Percentiles rank a stretch among this genome's conserved stretches.
These are phyloP conservation scores for Salvelinus fontinalis DNA, from an alignment of 2,113 vertebrate genomes.

Conservation along the genomic window DNA sequence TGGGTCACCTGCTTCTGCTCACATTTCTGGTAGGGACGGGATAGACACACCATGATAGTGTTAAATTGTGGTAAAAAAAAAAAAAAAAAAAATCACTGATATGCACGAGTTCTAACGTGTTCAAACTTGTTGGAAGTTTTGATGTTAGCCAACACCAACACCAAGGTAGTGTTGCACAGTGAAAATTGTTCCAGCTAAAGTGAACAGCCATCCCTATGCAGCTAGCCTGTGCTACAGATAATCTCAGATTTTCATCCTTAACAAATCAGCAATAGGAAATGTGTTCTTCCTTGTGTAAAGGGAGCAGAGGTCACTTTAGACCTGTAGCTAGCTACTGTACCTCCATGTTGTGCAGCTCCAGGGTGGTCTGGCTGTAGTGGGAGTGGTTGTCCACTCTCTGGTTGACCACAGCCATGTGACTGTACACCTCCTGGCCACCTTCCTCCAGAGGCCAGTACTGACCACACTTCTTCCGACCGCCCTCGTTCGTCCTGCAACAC, in stretches of 20 bases:
- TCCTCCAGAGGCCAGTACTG: slow-evolving; percentile 97
- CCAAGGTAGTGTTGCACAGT: too few species aligned
- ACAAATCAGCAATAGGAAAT: background rate
- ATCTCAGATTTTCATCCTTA: too few species aligned
- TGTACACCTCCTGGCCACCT: slow-evolving; percentile 85
- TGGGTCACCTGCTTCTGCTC: slow-evolving; percentile 92
- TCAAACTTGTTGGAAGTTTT: too few species aligned
- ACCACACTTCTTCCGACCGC: slow-evolving; percentile 91
- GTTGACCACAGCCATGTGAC: slow-evolving; percentile 89
- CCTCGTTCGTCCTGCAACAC: slow-evolving; percentile 87
- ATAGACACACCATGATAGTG: background rate
- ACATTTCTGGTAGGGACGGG: slow-evolving; percentile 75
- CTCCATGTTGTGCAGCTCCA: slow-evolving; percentile 93
- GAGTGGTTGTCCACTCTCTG: slow-evolving; percentile 87
- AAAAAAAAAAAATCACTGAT: too few species aligned
- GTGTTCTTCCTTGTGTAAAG: background rate
- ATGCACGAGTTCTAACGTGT: too few species aligned
- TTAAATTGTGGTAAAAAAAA: too few species aligned
- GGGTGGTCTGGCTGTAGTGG: slow-evolving; percentile 93
- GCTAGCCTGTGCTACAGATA: too few species aligned
- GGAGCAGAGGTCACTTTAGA: background rate
- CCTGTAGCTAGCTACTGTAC: slow-evolving; percentile 57
- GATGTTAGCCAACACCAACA: too few species aligned
- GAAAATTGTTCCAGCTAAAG: too few species aligned
- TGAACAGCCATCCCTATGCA: too few species aligned